Percentiles rank a stretch among this genome's conserved stretches.
phyloP scores from a whole-genome alignment of 2,888 invertebrate genomes.

The Anoplius nigerrimus region DNA sequence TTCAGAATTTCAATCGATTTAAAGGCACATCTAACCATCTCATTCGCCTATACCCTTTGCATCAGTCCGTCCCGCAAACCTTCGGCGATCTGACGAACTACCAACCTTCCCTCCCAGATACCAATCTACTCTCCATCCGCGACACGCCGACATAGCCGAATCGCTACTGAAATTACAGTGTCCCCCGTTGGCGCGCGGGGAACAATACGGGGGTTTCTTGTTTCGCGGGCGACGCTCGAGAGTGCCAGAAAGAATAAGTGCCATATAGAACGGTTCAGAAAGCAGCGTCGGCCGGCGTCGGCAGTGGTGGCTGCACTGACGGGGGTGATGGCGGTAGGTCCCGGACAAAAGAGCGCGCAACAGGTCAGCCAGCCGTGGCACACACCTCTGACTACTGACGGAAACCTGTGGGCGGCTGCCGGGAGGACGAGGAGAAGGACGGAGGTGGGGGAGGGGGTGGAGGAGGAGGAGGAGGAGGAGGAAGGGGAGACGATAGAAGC shows the following conservation, averaged over 20 bases:
- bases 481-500: not conserved
- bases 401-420: slow-evolving; percentile 5
- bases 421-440: slow-evolving; percentile 8
- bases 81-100: no score
- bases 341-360: slow-evolving; percentile 68
- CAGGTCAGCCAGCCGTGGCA: slow-evolving; percentile 63
- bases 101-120: no score
- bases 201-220: slow-evolving; percentile 67
- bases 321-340: slow-evolving; percentile 29
- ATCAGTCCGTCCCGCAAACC: no score
- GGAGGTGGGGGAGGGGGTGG: slow-evolving; percentile 8
- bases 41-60: no score
- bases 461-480: slow-evolving; percentile 9
- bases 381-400: slow-evolving; percentile 45
- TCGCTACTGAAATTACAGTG: slow-evolving; percentile 63
- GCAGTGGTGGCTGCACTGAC: slow-evolving; percentile 19
- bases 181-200: slow-evolving; percentile 37
- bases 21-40: no score
- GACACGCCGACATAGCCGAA: not conserved
- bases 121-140: no score
- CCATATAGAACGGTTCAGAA: slow-evolving; percentile 58
- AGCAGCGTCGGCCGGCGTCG: slow-evolving; percentile 32
- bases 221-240: slow-evolving; percentile 59
- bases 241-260: slow-evolving; percentile 62
- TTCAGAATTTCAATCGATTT: no score